Base-by-base conservation (phyloP, 1,140 invertebrate species). In the Watersipora subatra region DNA sequence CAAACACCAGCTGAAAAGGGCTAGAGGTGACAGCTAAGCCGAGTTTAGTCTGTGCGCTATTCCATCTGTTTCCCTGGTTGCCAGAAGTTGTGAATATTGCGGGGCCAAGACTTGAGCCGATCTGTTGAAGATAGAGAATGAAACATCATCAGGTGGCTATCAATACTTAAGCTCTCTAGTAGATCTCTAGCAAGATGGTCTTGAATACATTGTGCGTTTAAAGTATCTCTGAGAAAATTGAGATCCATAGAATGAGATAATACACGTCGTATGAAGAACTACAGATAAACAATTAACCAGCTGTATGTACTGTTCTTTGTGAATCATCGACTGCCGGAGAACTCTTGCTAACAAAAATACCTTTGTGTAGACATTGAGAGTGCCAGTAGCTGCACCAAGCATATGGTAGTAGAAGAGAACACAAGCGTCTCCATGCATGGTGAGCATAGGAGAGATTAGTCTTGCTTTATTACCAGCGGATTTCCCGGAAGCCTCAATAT, bases 391-490 rank as follows among this genome's bases (percentile, higher is more conserved):
- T 12, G 26, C 20, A 19, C 89, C 89, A 72, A 84, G 88, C 88
- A 91, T 90, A 71, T 89, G 87, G 71, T 81, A 85, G 82, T 84
- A 89, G 73, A 90, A 89, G 3, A 65, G 66, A 3, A 75, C 34
- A 67, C 70, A 75, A 19, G 65, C 29, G 22, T 59, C 58, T 22
- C 57, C 28, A 2, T 12, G 59, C 17, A 59, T 22, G 17, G 46
- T 22, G 7, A 61, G 63, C 20, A 20, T 12, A 24, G 58, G 58
- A 20, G 58, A 59, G 58, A 59, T 20, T 12, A 59, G 58, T 27
- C 58, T 22, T 12, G 7, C 20, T 17, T 61, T 67, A 57, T 24
- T 28, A n/a, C 25, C 57, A 64, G 15, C 58, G 28, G 25, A 56
- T 61, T 63, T 20, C 22, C n/a, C n/a, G 7, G 61, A 29, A 12